Evolutionary conservation across 2,113 vertebrate genomes (phyloP), one percentile per base, ranked within the genome.

Genomic region (Dolichotis patagonum): DNA sequence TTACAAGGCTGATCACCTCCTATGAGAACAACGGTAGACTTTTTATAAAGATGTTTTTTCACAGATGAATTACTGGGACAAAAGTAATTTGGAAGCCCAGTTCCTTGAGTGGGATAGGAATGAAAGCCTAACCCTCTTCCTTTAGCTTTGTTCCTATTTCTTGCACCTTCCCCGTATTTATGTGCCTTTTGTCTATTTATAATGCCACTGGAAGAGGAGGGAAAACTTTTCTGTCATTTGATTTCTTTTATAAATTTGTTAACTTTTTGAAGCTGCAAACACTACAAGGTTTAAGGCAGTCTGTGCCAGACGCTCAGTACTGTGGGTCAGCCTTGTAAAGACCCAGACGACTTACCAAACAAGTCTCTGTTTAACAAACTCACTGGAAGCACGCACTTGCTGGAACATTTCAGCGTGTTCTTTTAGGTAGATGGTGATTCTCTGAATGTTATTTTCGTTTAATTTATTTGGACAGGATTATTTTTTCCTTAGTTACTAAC

Each of bases 161-260:
- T 99, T 98, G 99, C 98, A 99, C 99, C 99, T 99, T 98, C 99
- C 84, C 99, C 99, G 99, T 98, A 99, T 99, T 99, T 99, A 99
- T 98, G 99, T 99, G 99, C 99, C 99, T 99, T 99, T 99, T 99
- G 99, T 99, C 98, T 99, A 99, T 99, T 99, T 98, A 98, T 98
- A 98, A 99, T 98, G 98, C 98, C 98, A 99, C 98, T 99, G 99
- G 98, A 98, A 98, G 98, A 98, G 98, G 98, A 98, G 98, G 92
- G 87, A 96, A 85, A 96, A 98, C 69, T 95, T 98, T 98, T 88
- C 96, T 98, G 98, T 98, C 98, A 97, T 98, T 98, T 98, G 97
- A 98, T 98, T 98, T 98, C 96, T 98, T 98, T 98, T 98, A 95
- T 98, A 98, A 98, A 98, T 98, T 98, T 90, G 87, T 98, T 98